These are phyloP conservation scores for Drosophila fungiperda DNA, from an alignment of 2,888 invertebrate species.

Conservation along the genomic window DNA sequence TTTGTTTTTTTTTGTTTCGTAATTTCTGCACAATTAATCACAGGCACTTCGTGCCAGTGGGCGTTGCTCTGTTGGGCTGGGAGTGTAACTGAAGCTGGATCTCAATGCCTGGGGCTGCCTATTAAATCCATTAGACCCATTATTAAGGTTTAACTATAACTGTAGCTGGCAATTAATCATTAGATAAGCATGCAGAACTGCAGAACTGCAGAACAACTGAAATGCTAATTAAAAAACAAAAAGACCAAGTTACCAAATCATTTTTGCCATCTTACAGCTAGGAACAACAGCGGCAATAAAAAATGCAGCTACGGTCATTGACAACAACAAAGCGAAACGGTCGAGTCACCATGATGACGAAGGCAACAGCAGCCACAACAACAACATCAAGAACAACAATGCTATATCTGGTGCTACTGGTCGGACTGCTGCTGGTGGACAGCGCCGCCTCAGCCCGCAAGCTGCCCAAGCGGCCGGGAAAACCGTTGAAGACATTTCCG, in stretches of 20 bases:
- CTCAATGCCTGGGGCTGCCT: conserved; percentile 15
- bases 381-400: conserved; percentile 50
- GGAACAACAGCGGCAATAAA: conserved; percentile 30
- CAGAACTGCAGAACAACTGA: conserved; percentile 35
- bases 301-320: conserved; percentile 72
- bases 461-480: conserved; percentile 82
- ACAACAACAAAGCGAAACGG: conserved; percentile 58
- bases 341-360: conserved; percentile 71
- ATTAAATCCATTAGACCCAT: conserved; percentile 62
- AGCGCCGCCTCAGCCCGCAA: conserved; percentile 82
- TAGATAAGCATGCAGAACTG: conserved; percentile 67
- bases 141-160: conserved; percentile 74
- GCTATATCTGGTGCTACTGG: conserved; percentile 57
- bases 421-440: conserved; percentile 67
- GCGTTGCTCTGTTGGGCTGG: conserved; percentile 54
- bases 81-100: conserved; percentile 10
- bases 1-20: conserved; percentile 2
- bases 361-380: conserved; percentile 23
- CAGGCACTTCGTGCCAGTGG: conserved; percentile 66
- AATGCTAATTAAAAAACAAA: conserved; percentile 74
- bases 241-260: conserved; percentile 62
- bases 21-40: conserved; percentile 71
- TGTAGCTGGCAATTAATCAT: conserved; percentile 73
- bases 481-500: conserved; percentile 84
- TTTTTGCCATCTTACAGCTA: conserved; percentile 47